A percentile compares a stretch with the other conserved stretches of the same genome.
These are phyloP conservation scores for Phenacoccus solenopsis DNA, from an alignment of 1,140 invertebrate species.

Conservation along the genomic window DNA sequence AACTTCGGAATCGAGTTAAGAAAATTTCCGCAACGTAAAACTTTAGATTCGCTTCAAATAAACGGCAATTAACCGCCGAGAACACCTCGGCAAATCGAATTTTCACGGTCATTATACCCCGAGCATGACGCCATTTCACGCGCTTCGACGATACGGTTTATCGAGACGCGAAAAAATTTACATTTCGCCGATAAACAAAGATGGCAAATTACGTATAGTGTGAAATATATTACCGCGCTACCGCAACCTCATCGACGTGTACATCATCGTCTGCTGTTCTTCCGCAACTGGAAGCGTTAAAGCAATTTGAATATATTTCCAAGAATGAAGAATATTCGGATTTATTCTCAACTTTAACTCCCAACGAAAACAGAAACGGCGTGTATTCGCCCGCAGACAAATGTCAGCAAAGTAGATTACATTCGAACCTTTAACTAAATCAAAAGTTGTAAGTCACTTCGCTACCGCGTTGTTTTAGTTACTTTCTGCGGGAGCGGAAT, in stretches of 20 bases:
- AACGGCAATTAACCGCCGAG: background rate
- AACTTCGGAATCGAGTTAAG: background rate
- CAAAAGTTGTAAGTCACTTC: background rate
- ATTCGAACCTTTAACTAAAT: background rate
- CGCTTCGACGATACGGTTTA: no score
- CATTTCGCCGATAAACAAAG: background rate
- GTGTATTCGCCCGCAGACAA: background rate
- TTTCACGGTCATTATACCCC: background rate
- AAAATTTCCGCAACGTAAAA: background rate
- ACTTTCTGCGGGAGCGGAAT: background rate
- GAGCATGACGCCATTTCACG: no score
- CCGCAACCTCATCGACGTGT: background rate
- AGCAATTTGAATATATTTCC: background rate
- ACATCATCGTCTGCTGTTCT: no score
- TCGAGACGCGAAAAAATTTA: background rate
- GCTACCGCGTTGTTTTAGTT: slow-evolving; percentile 3
- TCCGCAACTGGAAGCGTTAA: background rate
- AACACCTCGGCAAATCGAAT: background rate
- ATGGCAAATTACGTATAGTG: background rate
- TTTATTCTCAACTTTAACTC: background rate
- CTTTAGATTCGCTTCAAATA: background rate
- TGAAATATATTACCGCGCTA: background rate
- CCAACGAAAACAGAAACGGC: background rate
- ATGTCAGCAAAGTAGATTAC: background rate
- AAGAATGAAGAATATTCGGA: slow-evolving; percentile 2